Base-by-base conservation (phyloP, 2,888 invertebrate species). In the Coecobrya sp. region DNA sequence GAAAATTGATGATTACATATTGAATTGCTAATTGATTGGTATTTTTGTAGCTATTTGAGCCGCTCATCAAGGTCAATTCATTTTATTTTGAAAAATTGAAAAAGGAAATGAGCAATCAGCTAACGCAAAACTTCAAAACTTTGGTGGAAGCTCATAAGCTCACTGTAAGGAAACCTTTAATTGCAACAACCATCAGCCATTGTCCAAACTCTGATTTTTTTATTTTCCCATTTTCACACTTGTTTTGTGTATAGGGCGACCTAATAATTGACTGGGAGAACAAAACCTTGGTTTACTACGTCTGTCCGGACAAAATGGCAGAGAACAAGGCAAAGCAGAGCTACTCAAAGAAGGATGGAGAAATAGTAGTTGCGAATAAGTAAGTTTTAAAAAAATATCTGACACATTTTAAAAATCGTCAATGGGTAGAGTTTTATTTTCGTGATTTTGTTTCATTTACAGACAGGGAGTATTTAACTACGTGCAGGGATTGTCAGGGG, bases 191-290 rank as follows among this genome's bases (percentile, higher is more conserved):
- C n/a, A n/a, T n/a, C n/a, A n/a, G 59, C 59, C n/a, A 2, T 16
- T 16, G 0, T 27, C 7, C 36, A 36, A 36, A 16, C 2, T 55
- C 5, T 11, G 16, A 25, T 7, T 52, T 52, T 3, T 10, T 81
- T 27, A 27, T 27, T 22, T 49, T n/a, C n/a, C n/a, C 5, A 55
- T 49, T 22, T 25, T 25, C 10, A 25, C n/a, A 70, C 22, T 73
- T 73, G 7, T 45, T 7, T 65, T 65, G 5, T 52, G 4, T 59
- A 2, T 36, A 92, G 92, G 92, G 92, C 8, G 55, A 52, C 36
- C 22, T 84, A 25, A n/a, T 84, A 22, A 55, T 92, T n/a, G 88
- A 88, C 25, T 92, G 92, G 92, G 70, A 82, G 0, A 19, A 73
- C 0, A 62, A 92, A 65, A 88, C 42, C 0, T n/a, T 86, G 0